Evolutionary conservation across 2,888 invertebrate genomes (phyloP).

Genomic region (Cephus pygmeus): DNA sequence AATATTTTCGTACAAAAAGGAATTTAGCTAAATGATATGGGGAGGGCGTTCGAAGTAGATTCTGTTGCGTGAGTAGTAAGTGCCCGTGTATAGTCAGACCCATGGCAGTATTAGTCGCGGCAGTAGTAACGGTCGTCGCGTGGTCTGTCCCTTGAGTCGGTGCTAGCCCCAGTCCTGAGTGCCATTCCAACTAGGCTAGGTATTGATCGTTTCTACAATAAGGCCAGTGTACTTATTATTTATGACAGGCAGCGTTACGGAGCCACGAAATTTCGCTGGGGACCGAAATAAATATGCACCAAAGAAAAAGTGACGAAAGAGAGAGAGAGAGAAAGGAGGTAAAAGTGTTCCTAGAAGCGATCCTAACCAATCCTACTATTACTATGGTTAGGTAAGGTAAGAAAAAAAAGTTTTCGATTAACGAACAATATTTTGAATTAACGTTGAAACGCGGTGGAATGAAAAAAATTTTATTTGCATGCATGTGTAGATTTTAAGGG

Average conservation of each 20-base stretch:
- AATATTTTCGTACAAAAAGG: background rate
- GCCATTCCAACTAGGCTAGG: slow-evolving; percentile 22
- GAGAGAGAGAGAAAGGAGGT: background rate
- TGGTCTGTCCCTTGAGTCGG: background rate
- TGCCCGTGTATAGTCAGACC: background rate
- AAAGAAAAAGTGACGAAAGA: background rate
- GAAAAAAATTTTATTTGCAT: background rate
- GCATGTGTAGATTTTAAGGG: background rate
- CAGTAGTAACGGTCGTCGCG: background rate
- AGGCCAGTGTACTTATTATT: slow-evolving; percentile 21
- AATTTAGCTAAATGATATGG: background rate
- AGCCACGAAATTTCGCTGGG: background rate
- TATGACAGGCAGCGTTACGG: slow-evolving; percentile 15
- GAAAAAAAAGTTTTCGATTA: too few relatives aligned
- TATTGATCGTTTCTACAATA: slow-evolving; percentile 23
- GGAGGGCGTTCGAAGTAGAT: background rate
- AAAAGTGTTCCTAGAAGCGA: background rate
- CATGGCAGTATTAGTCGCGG: background rate
- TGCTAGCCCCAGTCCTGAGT: slow-evolving; percentile 5
- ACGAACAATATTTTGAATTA: too few relatives aligned
- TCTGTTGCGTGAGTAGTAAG: background rate
- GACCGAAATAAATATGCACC: background rate
- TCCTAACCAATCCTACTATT: background rate
- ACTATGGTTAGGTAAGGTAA: too few relatives aligned
- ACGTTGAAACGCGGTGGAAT: too few relatives aligned